These are phyloP conservation scores for Mesitornis unicolor DNA, from an alignment of 2,113 vertebrate genomes.

Conservation along the genomic window DNA sequence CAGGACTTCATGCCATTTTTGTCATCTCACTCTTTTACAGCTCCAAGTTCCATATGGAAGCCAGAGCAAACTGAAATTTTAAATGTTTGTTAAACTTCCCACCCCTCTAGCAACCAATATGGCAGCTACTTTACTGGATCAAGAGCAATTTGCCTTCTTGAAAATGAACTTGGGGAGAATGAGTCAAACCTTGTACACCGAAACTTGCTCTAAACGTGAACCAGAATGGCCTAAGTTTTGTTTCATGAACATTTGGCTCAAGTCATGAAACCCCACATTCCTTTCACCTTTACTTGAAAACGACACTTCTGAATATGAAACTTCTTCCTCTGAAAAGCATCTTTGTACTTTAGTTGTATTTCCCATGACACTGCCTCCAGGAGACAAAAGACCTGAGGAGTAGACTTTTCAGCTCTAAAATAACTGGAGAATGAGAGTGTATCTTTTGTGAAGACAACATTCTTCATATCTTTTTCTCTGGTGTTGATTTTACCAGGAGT, in stretches of 20 bases:
- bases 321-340: neutral
- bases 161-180: neutral
- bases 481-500: neutral
- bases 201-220: neutral
- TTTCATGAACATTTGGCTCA: accelerated
- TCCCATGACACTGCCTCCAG: neutral
- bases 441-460: neutral
- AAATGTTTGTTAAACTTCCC: neutral
- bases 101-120: neutral
- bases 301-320: neutral
- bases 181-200: neutral
- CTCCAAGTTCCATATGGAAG: neutral
- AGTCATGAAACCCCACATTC: neutral
- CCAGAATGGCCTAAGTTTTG: neutral
- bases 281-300: neutral
- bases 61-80: neutral
- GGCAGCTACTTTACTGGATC: neutral
- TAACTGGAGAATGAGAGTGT: neutral
- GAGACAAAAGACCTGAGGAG: neutral
- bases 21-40: neutral
- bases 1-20: neutral
- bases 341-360: neutral
- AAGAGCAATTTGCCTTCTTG: neutral
- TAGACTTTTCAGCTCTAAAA: neutral
- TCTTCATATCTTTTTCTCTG: neutral